Evolutionary conservation across 2,888 invertebrate genomes (phyloP).

Genomic region (Acrobasis consociella): DNA sequence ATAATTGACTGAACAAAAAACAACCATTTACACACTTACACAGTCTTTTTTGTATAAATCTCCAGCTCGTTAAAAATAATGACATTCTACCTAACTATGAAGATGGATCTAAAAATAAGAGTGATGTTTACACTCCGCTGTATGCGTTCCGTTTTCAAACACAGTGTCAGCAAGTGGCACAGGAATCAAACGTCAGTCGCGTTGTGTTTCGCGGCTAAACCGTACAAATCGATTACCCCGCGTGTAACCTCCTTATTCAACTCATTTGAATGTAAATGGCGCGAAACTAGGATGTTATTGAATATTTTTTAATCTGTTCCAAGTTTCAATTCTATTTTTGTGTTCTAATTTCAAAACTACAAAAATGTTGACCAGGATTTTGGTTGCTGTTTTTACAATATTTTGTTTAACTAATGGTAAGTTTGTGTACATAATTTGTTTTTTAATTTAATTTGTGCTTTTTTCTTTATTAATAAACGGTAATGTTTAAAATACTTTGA

Average conservation of each 20-base stretch:
- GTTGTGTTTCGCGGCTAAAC: constrained; percentile 42
- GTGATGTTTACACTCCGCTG: constrained; percentile 59
- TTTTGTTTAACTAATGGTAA: constrained; percentile 12
- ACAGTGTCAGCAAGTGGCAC: constrained; percentile 54
- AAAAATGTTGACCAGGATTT: constrained; percentile 23
- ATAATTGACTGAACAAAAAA: constrained; percentile 1
- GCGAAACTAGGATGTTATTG: constrained; percentile 52
- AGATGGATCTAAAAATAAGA: constrained; percentile 62
- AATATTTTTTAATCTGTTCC: constrained; percentile 33
- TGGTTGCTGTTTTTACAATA: constrained; percentile 8
- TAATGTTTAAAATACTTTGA: no score
- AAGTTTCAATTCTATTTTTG: constrained; percentile 42
- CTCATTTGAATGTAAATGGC: constrained; percentile 52
- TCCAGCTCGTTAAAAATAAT: constrained; percentile 34
- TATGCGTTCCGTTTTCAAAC: constrained; percentile 52
- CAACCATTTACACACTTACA: not conserved
- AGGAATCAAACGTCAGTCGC: constrained; percentile 47
- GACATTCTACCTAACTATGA: constrained; percentile 50
- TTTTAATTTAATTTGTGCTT: no score
- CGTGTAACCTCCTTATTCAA: constrained; percentile 45
- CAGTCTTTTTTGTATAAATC: constrained; percentile 6
- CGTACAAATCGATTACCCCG: constrained; percentile 45
- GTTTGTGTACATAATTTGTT: not conserved
- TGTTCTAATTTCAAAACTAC: constrained; percentile 34
- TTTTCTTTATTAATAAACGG: no score